These are phyloP conservation scores for Gouania willdenowi DNA, from an alignment of 2,797 vertebrate genomes.

Conservation along the genomic window DNA sequence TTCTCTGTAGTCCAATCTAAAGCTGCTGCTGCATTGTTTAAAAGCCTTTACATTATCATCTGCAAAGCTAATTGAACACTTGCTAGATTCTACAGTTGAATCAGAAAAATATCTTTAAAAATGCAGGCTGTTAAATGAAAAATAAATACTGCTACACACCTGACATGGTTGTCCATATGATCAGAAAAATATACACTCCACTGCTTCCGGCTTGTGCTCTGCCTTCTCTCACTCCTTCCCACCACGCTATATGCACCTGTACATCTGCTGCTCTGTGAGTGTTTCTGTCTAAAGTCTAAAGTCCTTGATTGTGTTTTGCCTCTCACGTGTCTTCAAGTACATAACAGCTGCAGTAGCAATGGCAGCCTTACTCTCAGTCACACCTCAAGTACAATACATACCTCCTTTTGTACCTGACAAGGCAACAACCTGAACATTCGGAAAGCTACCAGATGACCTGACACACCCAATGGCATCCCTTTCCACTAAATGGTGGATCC, in stretches of 20 bases:
- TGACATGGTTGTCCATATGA: slow-evolving; percentile 3
- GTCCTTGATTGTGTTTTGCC: slow-evolving; percentile 33
- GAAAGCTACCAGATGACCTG: neutral
- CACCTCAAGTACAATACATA: slow-evolving; percentile 40
- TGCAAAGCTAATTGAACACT: no score
- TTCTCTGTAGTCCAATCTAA: no score
- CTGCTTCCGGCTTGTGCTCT: neutral
- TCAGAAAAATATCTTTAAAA: no score
- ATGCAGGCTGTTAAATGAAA: no score
- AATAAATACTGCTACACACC: neutral
- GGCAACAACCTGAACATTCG: neutral
- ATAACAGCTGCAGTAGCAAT: slow-evolving; percentile 31
- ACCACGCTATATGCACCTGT: slow-evolving; percentile 9
- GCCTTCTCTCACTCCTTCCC: slow-evolving; percentile 5
- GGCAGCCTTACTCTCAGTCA: slow-evolving; percentile 24
- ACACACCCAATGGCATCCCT: neutral
- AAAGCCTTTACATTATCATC: no score
- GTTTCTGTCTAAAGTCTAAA: slow-evolving; percentile 41
- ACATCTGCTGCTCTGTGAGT: slow-evolving; percentile 5
- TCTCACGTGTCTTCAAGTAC: slow-evolving; percentile 12
- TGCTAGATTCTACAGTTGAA: no score
- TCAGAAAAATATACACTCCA: slow-evolving; percentile 2
- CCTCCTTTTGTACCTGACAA: slow-evolving; percentile 5
- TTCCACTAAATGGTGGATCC: no score
- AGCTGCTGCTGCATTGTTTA: no score